Conservation (phyloP, 1,140 invertebrate genomes). For the Drosophila obscura region DNA sequence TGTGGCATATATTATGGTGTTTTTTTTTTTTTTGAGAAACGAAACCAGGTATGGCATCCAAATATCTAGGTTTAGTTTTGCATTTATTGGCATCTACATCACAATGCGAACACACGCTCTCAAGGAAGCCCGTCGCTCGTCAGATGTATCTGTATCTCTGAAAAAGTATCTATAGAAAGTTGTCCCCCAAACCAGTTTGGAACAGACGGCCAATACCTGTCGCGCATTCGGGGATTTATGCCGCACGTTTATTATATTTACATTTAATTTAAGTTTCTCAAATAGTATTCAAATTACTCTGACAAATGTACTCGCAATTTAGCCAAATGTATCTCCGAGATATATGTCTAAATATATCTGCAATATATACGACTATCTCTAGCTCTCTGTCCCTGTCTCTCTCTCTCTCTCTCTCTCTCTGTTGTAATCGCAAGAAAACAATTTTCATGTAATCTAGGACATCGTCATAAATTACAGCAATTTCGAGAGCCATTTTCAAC, state of each 20-base stretch:
- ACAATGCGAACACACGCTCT: constrained; percentile 42
- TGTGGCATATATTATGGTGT: constrained; percentile 1
- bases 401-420: constrained; percentile 20
- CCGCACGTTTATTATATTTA: constrained; percentile 78
- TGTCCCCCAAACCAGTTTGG: constrained; percentile 77
- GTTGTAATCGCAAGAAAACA: constrained; percentile 81
- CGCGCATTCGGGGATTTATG: constrained; percentile 71
- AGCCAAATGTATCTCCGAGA: not conserved
- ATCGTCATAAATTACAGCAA: constrained; percentile 82
- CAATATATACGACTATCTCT: not conserved
- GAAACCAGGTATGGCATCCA: constrained; percentile 74
- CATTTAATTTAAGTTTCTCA: constrained; percentile 73
- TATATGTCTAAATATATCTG: constrained; percentile 12
- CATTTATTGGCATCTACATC: constrained; percentile 46
- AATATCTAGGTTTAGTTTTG: constrained; percentile 77
- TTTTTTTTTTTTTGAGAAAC: constrained; percentile 25
- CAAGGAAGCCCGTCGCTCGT: constrained; percentile 63
- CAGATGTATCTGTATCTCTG: constrained; percentile 49
- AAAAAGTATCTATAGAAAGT: constrained; percentile 73
- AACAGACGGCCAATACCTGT: constrained; percentile 56
- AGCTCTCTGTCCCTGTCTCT: constrained; percentile 17
- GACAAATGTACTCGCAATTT: constrained; percentile 29
- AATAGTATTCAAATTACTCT: constrained; percentile 54
- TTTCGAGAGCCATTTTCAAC: constrained; percentile 73
- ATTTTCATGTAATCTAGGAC: constrained; percentile 84